A percentile compares a stretch with the other conserved stretches of the same genome.
These are phyloP conservation scores for Chirona hameri DNA, from an alignment of 2,888 invertebrate genomes.

Conservation along the genomic window DNA sequence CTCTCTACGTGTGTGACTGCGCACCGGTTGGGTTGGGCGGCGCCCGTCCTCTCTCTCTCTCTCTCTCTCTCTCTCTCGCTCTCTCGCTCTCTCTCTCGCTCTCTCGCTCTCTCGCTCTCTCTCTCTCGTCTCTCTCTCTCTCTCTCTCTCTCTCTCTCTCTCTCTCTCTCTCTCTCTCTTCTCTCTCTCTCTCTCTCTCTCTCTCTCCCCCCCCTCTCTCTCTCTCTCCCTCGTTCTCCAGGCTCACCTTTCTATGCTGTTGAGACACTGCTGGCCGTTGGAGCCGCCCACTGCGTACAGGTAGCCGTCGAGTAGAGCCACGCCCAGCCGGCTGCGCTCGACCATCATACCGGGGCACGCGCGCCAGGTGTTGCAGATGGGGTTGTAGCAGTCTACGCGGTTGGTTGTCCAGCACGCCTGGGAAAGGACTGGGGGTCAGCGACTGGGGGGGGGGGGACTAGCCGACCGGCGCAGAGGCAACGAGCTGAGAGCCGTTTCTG, in stretches of 20 bases:
- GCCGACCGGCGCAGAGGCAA: too few relatives aligned
- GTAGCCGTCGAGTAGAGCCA: slow-evolving; percentile 88
- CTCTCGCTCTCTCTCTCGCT: too few relatives aligned
- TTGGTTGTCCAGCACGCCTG: slow-evolving; percentile 9
- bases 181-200: too few relatives aligned
- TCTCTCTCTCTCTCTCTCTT: too few relatives aligned
- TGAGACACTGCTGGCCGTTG: slow-evolving; percentile 77
- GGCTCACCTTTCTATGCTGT: slow-evolving; percentile 87
- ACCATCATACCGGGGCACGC: slow-evolving; percentile 75
- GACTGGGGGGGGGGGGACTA: too few relatives aligned
- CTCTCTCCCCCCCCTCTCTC: slow-evolving; percentile 48
- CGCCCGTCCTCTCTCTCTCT: too few relatives aligned
- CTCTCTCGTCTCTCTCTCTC: slow-evolving; percentile 53
- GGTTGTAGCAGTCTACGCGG: slow-evolving; percentile 77
- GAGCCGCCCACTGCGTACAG: slow-evolving; percentile 91
- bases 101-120: too few relatives aligned
- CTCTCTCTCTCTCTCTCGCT: slow-evolving; percentile 49
- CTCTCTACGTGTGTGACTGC: too few relatives aligned
- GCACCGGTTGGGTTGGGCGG: too few relatives aligned
- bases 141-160: too few relatives aligned
- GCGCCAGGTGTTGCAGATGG: slow-evolving; percentile 78
- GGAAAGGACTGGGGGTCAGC: too few relatives aligned
- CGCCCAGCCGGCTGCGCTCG: slow-evolving; percentile 82
- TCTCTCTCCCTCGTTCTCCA: slow-evolving; percentile 48
- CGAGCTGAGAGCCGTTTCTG: too few relatives aligned